Evolutionary conservation across 2,888 invertebrate genomes (phyloP).

Genomic region (Drosophila atroscutellata): DNA sequence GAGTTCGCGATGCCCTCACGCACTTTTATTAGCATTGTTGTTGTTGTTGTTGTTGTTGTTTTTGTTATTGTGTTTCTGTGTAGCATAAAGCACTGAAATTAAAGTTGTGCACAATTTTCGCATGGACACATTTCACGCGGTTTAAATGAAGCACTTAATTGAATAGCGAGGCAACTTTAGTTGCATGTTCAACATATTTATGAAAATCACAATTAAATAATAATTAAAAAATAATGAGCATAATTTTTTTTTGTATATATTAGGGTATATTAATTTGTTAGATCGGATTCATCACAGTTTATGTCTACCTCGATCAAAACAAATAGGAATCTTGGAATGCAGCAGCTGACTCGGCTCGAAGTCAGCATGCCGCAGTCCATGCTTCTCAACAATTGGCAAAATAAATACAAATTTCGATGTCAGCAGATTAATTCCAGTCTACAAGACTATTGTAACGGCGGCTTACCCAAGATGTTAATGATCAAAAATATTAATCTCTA

Average conservation of each 20-base stretch:
- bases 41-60: neutral
- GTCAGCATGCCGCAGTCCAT: too few species aligned
- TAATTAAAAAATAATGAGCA: too few species aligned
- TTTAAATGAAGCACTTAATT: neutral
- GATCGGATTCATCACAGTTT: too few species aligned
- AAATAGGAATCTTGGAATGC: too few species aligned
- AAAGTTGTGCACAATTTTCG: conserved; percentile 5
- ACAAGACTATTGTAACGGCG: neutral
- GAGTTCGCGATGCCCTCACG: conserved; percentile 27
- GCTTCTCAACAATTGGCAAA: too few species aligned
- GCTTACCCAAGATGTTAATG: neutral
- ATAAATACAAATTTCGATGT: neutral
- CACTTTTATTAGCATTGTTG: conserved; percentile 28
- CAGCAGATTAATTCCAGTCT: neutral
- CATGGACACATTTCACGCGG: neutral
- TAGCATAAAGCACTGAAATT: conserved; percentile 14
- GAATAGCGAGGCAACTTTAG: too few species aligned
- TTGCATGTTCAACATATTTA: too few species aligned
- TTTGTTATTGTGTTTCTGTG: neutral
- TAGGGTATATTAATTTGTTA: too few species aligned
- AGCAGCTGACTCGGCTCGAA: too few species aligned
- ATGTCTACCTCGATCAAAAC: too few species aligned
- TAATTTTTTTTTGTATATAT: too few species aligned
- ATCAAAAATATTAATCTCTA: neutral
- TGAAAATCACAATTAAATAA: too few species aligned